Base-by-base conservation (phyloP, 1,140 invertebrate species). In the Thaumatotibia leucotreta region DNA sequence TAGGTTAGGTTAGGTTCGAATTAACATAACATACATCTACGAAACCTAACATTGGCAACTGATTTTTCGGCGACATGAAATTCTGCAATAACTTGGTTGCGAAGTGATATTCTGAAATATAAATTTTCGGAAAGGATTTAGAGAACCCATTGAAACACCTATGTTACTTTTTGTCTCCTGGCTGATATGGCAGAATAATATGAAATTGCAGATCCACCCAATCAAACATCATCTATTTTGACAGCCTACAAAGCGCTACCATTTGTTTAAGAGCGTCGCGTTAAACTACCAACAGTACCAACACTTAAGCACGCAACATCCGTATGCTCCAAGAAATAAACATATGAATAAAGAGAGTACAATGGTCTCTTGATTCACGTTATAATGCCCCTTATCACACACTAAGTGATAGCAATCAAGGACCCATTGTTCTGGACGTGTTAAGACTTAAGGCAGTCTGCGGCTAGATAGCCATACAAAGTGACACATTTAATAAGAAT, bases 201-300 rank as follows among this genome's bases (percentile, higher is more conserved):
- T n/a, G n/a, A n/a, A n/a, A n/a, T n/a, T n/a, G n/a, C n/a, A n/a
- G n/a, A n/a, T n/a, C n/a, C n/a, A n/a, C n/a, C n/a, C n/a, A n/a
- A n/a, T n/a, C n/a, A n/a, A n/a, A n/a, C n/a, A n/a, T n/a, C n/a
- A n/a, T n/a, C n/a, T n/a, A n/a, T n/a, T n/a, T n/a, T n/a, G n/a
- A n/a, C n/a, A n/a, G n/a, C 80, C 66, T 79, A 75, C 74, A 77
- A 74, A 35, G 69, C n/a, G n/a, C n/a, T n/a, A n/a, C 73, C 68
- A 72, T 76, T 49, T 45, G 1, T 17, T 17, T 20, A 4, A 45
- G 39, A 14, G 14, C 35, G 35, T 39, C 35, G 20, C 39, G 20
- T 45, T 45, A 14, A 45, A 45, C 39, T 45, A 45, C 39, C 9
- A 14, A 45, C 9, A 45, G 14, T 45, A 45, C 39, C 9, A 14